Conservation (phyloP, 2,113 vertebrate species). For the Paramormyrops kingsleyae region DNA sequence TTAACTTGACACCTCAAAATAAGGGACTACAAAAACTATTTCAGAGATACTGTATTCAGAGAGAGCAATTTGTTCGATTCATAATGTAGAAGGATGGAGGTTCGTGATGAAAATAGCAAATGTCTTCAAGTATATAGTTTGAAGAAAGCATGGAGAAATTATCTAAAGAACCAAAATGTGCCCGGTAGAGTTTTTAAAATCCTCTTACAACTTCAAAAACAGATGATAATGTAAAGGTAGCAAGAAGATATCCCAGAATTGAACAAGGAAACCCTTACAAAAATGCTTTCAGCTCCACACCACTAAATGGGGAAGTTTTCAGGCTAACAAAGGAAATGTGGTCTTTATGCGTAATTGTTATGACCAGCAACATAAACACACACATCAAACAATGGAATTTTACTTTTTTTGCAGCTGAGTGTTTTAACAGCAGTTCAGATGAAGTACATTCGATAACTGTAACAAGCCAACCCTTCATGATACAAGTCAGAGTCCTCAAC, state of each 20-base stretch:
- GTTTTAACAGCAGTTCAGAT: background rate
- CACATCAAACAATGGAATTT: background rate
- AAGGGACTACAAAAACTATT: background rate
- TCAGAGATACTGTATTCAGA: background rate
- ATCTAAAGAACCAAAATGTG: background rate
- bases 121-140: background rate
- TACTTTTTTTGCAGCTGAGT: background rate
- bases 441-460: background rate
- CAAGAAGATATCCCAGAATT: background rate
- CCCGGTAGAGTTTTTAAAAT: background rate
- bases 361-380: background rate
- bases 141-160: background rate
- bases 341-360: background rate
- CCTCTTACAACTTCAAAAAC: background rate
- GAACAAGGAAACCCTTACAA: background rate
- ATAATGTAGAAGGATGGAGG: background rate
- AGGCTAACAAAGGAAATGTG: background rate
- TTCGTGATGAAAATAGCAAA: background rate
- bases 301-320: background rate
- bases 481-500: background rate
- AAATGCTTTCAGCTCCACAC: background rate
- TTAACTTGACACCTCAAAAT: background rate
- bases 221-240: background rate
- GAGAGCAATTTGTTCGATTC: background rate
- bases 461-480: background rate